A percentile compares a stretch with the other conserved stretches of the same genome.
Conservation (phyloP, 2,888 invertebrate species). For the Silvanus unidentatus region DNA sequence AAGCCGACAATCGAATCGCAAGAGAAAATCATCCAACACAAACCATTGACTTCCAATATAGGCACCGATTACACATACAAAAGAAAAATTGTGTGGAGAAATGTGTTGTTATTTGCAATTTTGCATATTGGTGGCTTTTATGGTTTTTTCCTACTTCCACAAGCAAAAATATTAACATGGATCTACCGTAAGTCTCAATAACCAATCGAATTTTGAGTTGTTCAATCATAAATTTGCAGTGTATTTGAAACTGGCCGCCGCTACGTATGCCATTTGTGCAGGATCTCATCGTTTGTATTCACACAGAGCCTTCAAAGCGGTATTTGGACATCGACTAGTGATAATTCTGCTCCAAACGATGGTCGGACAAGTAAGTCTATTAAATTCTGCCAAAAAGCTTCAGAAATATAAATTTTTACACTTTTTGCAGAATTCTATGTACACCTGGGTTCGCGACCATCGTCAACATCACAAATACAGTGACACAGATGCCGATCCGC, state of each 20-base stretch:
- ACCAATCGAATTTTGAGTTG: too few species aligned
- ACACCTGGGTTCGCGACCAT: constrained; percentile 79
- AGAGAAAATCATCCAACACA: too few species aligned
- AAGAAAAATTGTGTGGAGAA: constrained; percentile 58
- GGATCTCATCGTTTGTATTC: constrained; percentile 93
- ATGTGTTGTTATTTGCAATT: constrained; percentile 63
- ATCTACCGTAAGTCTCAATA: too few species aligned
- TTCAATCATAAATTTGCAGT: constrained; percentile 10
- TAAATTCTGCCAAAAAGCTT: too few species aligned
- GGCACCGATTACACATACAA: too few species aligned
- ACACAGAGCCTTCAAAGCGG: constrained; percentile 87
- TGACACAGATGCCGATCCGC: constrained; percentile 85
- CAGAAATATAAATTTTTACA: too few species aligned
- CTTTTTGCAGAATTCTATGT: constrained; percentile 74
- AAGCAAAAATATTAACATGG: constrained; percentile 1
- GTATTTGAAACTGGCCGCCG: constrained; percentile 72
- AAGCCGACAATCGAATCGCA: too few species aligned
- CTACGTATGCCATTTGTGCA: too few species aligned
- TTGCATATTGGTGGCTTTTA: constrained; percentile 62
- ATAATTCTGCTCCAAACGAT: constrained; percentile 77
- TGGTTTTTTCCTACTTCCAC: constrained; percentile 51
- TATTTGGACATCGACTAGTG: constrained; percentile 70
- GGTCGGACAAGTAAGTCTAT: constrained; percentile 47
- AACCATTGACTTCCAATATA: too few species aligned
- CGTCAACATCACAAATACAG: constrained; percentile 86